Evolutionary conservation across 1,140 invertebrate genomes (phyloP).

Genomic region (Cylas formicarius): DNA sequence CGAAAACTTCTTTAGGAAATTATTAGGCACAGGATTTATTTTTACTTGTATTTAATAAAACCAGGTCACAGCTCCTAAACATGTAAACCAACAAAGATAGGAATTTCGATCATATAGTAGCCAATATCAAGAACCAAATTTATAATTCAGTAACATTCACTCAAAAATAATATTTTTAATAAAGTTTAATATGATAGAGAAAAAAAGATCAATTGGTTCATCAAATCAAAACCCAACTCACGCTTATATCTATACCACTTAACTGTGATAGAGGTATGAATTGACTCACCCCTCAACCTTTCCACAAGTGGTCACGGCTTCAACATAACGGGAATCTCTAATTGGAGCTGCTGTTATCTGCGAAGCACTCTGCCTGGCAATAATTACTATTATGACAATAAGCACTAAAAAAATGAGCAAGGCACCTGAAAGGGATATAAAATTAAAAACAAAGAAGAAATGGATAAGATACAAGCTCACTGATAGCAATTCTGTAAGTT

Average conservation of each 20-base stretch:
- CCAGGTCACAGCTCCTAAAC: too few relatives aligned
- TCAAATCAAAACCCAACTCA: too few relatives aligned
- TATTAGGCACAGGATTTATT: too few relatives aligned
- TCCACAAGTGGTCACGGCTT: slow-evolving; percentile 69
- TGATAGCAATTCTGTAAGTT: slow-evolving; percentile 33
- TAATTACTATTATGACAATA: slow-evolving; percentile 56
- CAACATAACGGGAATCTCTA: slow-evolving; percentile 62
- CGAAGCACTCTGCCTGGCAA: slow-evolving; percentile 49
- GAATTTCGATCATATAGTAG: too few relatives aligned
- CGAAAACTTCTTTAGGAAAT: too few relatives aligned
- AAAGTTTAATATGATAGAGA: too few relatives aligned
- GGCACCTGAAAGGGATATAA: slow-evolving; percentile 22
- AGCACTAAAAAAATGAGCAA: slow-evolving; percentile 55
- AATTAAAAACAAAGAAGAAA: not conserved
- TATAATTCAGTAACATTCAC: too few relatives aligned
- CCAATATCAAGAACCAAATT: too few relatives aligned
- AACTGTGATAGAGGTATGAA: slow-evolving; percentile 1
- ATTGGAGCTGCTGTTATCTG: slow-evolving; percentile 43
- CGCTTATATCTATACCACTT: not conserved
- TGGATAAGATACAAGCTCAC: slow-evolving; percentile 13
- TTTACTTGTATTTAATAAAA: too few relatives aligned
- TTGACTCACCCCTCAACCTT: slow-evolving; percentile 59
- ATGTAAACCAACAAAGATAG: too few relatives aligned
- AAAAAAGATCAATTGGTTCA: too few relatives aligned
- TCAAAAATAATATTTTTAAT: too few relatives aligned